Percentiles rank a stretch among this genome's conserved stretches.
These are phyloP conservation scores for Darevskia nairensis DNA, from an alignment of 2,797 vertebrate genomes.

Conservation along the genomic window DNA sequence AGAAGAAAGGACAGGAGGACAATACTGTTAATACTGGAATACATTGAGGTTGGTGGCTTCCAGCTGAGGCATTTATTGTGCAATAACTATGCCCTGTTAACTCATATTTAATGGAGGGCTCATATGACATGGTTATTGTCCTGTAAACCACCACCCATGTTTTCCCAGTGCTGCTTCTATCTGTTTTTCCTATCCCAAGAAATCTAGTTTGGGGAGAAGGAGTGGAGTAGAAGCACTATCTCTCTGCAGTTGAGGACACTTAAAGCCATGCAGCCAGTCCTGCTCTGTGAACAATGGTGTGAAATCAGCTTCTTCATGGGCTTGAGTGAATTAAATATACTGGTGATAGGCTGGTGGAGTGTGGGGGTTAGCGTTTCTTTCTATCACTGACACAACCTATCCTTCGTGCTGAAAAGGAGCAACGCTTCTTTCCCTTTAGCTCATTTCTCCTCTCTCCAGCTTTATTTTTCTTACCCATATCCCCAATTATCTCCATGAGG, in stretches of 20 bases:
- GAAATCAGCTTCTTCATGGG: background rate
- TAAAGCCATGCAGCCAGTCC: background rate
- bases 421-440: background rate
- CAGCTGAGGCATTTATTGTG: too few species aligned
- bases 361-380: background rate
- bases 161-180: too few species aligned
- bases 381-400: background rate
- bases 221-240: too few species aligned
- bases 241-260: too few species aligned
- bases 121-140: too few species aligned
- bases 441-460: background rate
- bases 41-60: background rate
- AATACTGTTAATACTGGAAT: background rate
- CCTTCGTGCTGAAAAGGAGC: background rate
- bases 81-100: too few species aligned
- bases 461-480: constrained; percentile 71
- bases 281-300: background rate
- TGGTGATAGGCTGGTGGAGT: too few species aligned
- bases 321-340: background rate
- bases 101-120: too few species aligned
- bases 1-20: background rate
- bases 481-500: constrained; percentile 66
- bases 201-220: too few species aligned
- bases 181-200: too few species aligned
- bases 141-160: too few species aligned